Evolutionary conservation across 2,888 invertebrate species (phyloP).

Genomic region (Hedya salicella): DNA sequence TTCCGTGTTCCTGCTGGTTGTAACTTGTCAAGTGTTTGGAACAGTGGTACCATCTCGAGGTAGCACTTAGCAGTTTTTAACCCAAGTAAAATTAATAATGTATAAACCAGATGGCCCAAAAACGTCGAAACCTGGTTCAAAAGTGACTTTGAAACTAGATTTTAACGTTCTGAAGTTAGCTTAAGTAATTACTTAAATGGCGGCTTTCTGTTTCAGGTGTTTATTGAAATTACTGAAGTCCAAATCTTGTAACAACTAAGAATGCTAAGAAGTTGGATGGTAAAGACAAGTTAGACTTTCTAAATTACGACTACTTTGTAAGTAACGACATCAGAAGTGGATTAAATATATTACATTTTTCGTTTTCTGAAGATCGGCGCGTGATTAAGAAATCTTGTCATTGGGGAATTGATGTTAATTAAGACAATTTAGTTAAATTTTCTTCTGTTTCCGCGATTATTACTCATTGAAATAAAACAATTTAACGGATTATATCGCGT

Average conservation of each 20-base stretch:
- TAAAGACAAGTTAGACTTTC: neutral
- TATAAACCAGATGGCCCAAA: neutral
- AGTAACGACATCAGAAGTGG: neutral
- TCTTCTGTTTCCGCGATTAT: too few relatives aligned
- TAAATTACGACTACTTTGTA: neutral
- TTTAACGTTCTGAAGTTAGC: conserved; percentile 2
- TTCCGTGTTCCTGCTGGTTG: too few relatives aligned
- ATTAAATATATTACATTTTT: too few relatives aligned
- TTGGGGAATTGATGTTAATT: too few relatives aligned
- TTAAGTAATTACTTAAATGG: conserved; percentile 4
- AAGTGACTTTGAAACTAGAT: conserved; percentile 4
- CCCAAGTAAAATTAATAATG: neutral
- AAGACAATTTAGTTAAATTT: too few relatives aligned
- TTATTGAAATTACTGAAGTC: conserved; percentile 3
- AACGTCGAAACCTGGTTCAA: neutral
- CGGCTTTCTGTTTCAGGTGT: neutral
- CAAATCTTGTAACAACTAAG: conserved; percentile 7
- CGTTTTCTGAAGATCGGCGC: too few relatives aligned
- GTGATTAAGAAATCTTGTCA: too few relatives aligned
- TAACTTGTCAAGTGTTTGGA: too few relatives aligned
- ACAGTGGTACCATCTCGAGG: too few relatives aligned
- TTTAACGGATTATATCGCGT: too few relatives aligned
- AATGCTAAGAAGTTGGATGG: neutral
- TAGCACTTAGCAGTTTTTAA: too few relatives aligned
- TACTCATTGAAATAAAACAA: too few relatives aligned